These are phyloP conservation scores for Aythya baeri DNA, from an alignment of 2,113 vertebrate species.

Conservation along the genomic window DNA sequence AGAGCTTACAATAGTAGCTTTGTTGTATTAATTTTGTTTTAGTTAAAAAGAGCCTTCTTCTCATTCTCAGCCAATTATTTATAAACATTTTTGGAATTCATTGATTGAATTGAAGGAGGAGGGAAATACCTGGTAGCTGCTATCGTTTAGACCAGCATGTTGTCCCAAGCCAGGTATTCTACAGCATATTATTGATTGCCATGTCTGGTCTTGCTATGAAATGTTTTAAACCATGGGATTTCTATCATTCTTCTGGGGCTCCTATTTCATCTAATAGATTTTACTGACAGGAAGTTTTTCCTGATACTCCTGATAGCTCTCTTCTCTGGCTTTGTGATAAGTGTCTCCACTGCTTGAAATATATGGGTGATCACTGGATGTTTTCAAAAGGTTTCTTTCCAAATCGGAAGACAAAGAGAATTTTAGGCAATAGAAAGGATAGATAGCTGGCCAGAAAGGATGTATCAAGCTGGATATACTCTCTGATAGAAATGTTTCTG, in stretches of 20 bases:
- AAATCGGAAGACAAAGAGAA: conserved; percentile 9
- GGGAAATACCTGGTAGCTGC: not conserved
- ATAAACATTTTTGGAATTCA: not conserved
- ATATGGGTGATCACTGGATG: not conserved
- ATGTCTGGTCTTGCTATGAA: not conserved
- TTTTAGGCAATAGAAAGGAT: conserved; percentile 19
- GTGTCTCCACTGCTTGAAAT: conserved; percentile 14
- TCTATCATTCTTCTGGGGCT: not conserved
- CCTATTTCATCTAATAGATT: conserved; percentile 4
- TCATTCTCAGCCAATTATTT: not conserved
- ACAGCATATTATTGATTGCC: not conserved
- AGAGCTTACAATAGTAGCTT: not conserved
- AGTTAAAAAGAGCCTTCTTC: not conserved
- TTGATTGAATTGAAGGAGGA: not conserved
- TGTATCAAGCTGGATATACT: not conserved
- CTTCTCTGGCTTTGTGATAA: not conserved
- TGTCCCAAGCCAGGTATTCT: not conserved
- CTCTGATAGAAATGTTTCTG: conserved; percentile 30
- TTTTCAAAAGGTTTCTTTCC: not conserved
- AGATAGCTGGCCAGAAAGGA: not conserved
- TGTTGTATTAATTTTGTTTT: not conserved
- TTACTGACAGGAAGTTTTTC: not conserved
- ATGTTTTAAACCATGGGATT: not conserved
- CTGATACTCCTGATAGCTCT: not conserved
- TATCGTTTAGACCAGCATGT: not conserved